Conservation (phyloP, 2,113 vertebrate species). For the Carettochelys insculpta region DNA sequence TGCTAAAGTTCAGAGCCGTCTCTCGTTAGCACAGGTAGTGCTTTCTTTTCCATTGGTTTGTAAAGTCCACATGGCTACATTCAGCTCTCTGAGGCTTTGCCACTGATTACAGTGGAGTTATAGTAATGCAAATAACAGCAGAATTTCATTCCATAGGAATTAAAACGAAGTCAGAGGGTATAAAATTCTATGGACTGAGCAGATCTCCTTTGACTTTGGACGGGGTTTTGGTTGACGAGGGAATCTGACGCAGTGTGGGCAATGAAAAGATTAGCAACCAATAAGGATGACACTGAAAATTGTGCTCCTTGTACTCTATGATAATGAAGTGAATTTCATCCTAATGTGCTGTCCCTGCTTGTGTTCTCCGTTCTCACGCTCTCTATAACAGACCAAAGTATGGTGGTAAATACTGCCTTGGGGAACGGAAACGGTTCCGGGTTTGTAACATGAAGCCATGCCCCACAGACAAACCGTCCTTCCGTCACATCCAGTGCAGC, state of each 20-base stretch:
- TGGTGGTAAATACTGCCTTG: slow-evolving; percentile 90
- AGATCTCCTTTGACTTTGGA: no score
- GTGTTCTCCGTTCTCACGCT: rapidly evolving
- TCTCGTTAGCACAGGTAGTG: not conserved
- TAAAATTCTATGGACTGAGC: not conserved
- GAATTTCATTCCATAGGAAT: not conserved
- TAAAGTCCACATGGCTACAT: not conserved
- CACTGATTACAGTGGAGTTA: not conserved
- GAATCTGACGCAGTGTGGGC: not conserved
- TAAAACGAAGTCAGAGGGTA: not conserved
- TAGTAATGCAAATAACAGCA: not conserved
- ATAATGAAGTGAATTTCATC: not conserved
- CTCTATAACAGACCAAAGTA: slow-evolving; percentile 79
- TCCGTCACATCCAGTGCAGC: slow-evolving; percentile 90
- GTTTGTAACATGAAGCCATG: slow-evolving; percentile 84
- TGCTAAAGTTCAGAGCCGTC: not conserved
- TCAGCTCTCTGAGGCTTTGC: not conserved
- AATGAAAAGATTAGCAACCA: not conserved
- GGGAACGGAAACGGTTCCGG: slow-evolving; percentile 84
- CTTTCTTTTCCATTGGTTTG: not conserved
- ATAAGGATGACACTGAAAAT: not conserved
- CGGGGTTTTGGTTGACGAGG: not conserved
- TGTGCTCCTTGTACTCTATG: not conserved
- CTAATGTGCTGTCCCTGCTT: no score
- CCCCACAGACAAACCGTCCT: slow-evolving; percentile 74